phyloP scores from a whole-genome alignment of 2,888 invertebrate species.

The Zootermopsis nevadensis region DNA sequence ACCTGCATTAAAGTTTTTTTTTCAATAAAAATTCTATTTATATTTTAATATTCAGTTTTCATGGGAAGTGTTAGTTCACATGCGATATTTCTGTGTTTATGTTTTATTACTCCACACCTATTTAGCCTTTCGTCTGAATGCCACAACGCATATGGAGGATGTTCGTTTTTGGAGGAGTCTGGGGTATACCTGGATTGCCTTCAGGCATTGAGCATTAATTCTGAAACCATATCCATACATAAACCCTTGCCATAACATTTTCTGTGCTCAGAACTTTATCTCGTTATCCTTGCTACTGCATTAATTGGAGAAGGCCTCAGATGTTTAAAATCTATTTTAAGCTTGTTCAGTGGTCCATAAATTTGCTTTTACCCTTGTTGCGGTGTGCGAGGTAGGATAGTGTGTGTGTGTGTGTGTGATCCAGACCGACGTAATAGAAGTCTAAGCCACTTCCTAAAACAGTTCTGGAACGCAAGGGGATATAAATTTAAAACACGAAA shows the following conservation, averaged over 20 bases:
- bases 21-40: too few relatives aligned
- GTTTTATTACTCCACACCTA: too few relatives aligned
- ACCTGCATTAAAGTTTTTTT: too few relatives aligned
- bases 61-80: too few relatives aligned
- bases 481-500: conserved; percentile 1
- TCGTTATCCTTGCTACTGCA: not conserved
- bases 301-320: conserved; percentile 31
- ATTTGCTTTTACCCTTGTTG: conserved; percentile 13
- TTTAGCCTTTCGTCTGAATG: too few relatives aligned
- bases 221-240: not conserved
- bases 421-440: not conserved
- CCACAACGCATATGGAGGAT: too few relatives aligned
- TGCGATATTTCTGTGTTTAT: too few relatives aligned
- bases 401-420: not conserved
- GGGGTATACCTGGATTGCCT: too few relatives aligned
- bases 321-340: conserved; percentile 39
- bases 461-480: not conserved
- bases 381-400: not conserved
- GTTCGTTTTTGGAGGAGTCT: too few relatives aligned
- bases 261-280: not conserved
- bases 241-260: not conserved
- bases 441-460: not conserved
- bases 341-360: conserved; percentile 35
- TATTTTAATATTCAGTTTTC: too few relatives aligned
- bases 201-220: not conserved